A percentile compares a stretch with the other conserved stretches of the same genome.
phyloP scores from a whole-genome alignment of 2,888 invertebrate genomes.

The Chymomyza amoena region DNA sequence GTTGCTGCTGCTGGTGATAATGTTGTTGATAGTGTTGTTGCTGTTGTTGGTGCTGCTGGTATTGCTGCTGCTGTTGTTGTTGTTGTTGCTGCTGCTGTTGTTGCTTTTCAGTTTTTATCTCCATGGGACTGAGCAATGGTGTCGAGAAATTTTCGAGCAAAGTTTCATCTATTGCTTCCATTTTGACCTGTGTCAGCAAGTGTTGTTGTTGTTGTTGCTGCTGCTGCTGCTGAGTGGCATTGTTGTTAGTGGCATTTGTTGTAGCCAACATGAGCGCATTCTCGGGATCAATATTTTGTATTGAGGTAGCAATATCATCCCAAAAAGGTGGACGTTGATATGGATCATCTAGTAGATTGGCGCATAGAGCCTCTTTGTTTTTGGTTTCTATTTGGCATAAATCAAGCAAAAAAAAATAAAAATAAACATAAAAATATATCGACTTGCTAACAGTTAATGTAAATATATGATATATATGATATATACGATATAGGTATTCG shows the following conservation, averaged over 20 bases:
- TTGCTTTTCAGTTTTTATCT: conserved; percentile 88
- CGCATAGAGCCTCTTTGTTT: conserved; percentile 78
- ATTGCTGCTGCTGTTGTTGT: conserved; percentile 62
- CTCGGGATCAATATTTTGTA: conserved; percentile 93
- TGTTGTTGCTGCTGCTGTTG: conserved; percentile 69
- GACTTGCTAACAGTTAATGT: conserved; percentile 57
- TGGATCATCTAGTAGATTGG: conserved; percentile 84
- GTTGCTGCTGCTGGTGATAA: conserved; percentile 65
- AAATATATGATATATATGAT: conserved; percentile 40
- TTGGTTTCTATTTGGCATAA: conserved; percentile 70
- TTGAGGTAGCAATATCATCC: conserved; percentile 95
- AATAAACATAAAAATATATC: conserved; percentile 3
- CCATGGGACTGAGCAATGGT: conserved; percentile 87
- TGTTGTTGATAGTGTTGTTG: conserved; percentile 55
- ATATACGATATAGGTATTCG: not conserved
- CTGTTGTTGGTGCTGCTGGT: conserved; percentile 55
- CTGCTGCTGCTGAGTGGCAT: conserved; percentile 34
- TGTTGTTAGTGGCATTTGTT: conserved; percentile 78
- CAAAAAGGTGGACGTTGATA: conserved; percentile 92
- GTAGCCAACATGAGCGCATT: conserved; percentile 90
- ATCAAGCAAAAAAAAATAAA: no score
- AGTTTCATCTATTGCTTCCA: conserved; percentile 86
- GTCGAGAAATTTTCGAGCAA: conserved; percentile 83
- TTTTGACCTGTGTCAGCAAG: conserved; percentile 83
- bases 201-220: conserved; percentile 35